Base-by-base conservation (phyloP, 2,797 vertebrate species). In the Coendou prehensilis region DNA sequence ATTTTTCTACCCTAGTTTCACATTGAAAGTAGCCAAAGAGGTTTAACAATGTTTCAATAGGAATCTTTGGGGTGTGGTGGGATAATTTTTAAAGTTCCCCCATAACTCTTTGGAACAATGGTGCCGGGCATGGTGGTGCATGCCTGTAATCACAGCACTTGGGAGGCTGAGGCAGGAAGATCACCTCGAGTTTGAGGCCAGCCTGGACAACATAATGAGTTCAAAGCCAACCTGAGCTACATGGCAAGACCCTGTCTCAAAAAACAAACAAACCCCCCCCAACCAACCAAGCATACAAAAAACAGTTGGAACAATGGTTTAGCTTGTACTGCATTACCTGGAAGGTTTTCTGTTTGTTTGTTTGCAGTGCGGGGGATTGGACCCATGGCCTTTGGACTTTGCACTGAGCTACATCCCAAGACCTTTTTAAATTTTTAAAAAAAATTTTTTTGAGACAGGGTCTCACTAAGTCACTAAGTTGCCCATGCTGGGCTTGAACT, bases 1-100 rank as follows among this genome's bases (percentile, higher is more conserved):
- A 6, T 73, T 90, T 75, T 96, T 37, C 28, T 30, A 73, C 41
- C 15, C 56, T 85, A 41, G 9, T 64, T 95, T 94, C n/a, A 73
- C 41, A 61, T 41, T 87, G 89, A 76, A 88, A 88, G 92, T 41
- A 28, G 20, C 63, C 67, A 26, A 85, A 10, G 17, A 67, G 20
- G 4, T 52, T 93, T 91, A 75, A 64, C 93, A 84, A 50, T 57
- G 28, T 45, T 76, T 47, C 18, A 67, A 54, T 88, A 45, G 57
- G 17, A 89, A 67, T 83, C 69, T 87, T 54, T 59, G 20, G 5
- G 57, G n/a, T 2, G 0, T 75, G 11, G 13, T 76, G 78, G n/a
- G 23, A 18, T 57, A 54, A 89, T 89, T 71, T 96, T 69, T 41
- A 92, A 73, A 84, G 23, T 6, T 6, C 54, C 26, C 18, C 2